Conservation (phyloP, 30 jellyfish, hydroid and myxozoan species). For the Turritopsis rubra region DNA sequence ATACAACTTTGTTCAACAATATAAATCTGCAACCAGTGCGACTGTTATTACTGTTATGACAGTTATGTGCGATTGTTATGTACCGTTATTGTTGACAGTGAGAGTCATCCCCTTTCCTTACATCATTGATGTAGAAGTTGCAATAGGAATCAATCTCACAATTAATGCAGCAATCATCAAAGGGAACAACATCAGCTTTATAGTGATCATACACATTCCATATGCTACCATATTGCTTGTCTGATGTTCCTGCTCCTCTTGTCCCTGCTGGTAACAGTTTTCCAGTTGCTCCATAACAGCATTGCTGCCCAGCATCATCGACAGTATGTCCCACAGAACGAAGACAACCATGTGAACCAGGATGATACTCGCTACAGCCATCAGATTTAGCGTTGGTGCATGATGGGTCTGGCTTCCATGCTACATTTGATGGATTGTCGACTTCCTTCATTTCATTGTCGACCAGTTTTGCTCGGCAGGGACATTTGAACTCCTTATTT, state of each 20-base stretch:
- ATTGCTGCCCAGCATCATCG: neutral
- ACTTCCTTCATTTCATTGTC: neutral
- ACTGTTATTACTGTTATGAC: too few relatives aligned
- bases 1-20: too few relatives aligned
- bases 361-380: neutral
- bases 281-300: neutral
- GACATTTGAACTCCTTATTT: neutral
- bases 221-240: neutral
- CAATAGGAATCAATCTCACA: neutral
- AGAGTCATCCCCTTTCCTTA: too few relatives aligned
- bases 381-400: too few relatives aligned
- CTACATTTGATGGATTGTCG: neutral
- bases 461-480: neutral
- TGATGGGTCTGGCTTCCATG: neutral
- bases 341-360: neutral
- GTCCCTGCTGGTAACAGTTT: neutral
- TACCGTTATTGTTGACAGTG: too few relatives aligned
- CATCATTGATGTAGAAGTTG: too few relatives aligned
- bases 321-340: neutral
- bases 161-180: conserved; percentile 17
- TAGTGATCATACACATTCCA: conserved; percentile 5
- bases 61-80: too few relatives aligned
- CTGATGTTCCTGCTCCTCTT: neutral
- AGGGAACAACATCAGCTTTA: conserved; percentile 18
- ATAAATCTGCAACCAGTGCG: too few relatives aligned